Base-by-base conservation (phyloP, 2,113 vertebrate species). In the Antennarius striatus region DNA sequence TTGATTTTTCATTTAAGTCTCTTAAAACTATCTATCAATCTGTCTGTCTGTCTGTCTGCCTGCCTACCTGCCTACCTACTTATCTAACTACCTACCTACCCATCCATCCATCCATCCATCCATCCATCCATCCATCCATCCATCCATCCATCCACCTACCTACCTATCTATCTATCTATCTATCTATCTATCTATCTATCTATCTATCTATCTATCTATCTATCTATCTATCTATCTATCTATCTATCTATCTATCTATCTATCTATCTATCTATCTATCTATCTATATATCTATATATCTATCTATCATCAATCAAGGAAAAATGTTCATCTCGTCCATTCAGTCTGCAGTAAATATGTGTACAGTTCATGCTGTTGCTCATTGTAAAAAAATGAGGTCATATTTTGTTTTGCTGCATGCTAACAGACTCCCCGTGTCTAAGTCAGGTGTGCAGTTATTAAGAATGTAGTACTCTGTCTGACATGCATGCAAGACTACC, bases 281-380 rank as follows among this genome's bases (percentile, higher is more conserved):
- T 6, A 40, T 40, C 39, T 40, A 40, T 40, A 1, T 40, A 40
- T 73, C 42, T 68, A 54, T 67, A 40, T 52, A 55, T 52, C 32
- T 66, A 30, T 59, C 15, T 48, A 17, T 59, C 47, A 36, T 63
- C 46, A 47, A 54, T 73, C 28, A n/a, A 39, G 15, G 9, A n/a
- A 30, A 62, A 56, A 63, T 57, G 45, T 14, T 52, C 15, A 54
- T 49, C 49, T 64, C 66, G 68, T 48, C 58, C 32, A 17, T 64
- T 13, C 13, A 45, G 53, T 52, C 52, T 76, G 54, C 56, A 67
- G 40, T 64, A 53, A 65, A 77, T 14, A 79, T 56, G 17, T 62
- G 54, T 54, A 53, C 4, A 67, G 48, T 53, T 61, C 10, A 64
- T n/a, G 46, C 28, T 50, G 47, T 39, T 70, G 74, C 60, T 68